These are phyloP conservation scores for Ceratosolen solmsi DNA, from an alignment of 1,140 invertebrate genomes.

Conservation along the genomic window DNA sequence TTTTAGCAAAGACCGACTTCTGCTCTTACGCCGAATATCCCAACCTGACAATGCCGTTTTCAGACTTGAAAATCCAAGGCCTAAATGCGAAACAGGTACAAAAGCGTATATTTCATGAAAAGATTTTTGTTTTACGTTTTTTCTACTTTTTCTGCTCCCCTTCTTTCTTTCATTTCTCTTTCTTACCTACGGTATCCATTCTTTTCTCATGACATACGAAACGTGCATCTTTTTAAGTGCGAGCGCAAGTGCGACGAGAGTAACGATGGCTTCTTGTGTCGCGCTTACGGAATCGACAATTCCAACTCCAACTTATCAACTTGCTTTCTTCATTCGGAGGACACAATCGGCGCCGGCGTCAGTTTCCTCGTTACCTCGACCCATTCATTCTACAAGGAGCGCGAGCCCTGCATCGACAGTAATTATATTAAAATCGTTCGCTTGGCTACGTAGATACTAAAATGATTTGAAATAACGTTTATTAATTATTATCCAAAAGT, in stretches of 20 bases:
- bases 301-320: constrained; percentile 47
- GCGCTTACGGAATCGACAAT: constrained; percentile 68
- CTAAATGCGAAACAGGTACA: constrained; percentile 62
- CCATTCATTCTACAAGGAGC: constrained; percentile 73
- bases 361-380: constrained; percentile 63
- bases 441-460: too few species aligned
- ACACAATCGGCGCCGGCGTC: constrained; percentile 67
- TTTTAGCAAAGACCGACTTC: constrained; percentile 63
- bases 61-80: constrained; percentile 61
- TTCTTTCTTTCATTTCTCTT: not conserved
- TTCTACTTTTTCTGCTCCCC: not conserved
- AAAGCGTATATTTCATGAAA: not conserved
- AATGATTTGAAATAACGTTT: too few species aligned
- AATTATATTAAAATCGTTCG: too few species aligned
- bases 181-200: too few species aligned
- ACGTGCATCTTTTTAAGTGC: constrained; percentile 66
- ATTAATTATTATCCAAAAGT: too few species aligned
- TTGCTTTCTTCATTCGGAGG: constrained; percentile 72
- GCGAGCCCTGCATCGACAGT: constrained; percentile 75
- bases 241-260: constrained; percentile 72
- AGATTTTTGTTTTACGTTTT: not conserved
- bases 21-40: constrained; percentile 71
- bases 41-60: constrained; percentile 66
- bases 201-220: not conserved
- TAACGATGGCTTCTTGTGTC: constrained; percentile 72